Percentiles rank a stretch among this genome's conserved stretches.
Evolutionary conservation across 2,797 vertebrate genomes (phyloP).

Genomic region (Sebastiscus tertius): DNA sequence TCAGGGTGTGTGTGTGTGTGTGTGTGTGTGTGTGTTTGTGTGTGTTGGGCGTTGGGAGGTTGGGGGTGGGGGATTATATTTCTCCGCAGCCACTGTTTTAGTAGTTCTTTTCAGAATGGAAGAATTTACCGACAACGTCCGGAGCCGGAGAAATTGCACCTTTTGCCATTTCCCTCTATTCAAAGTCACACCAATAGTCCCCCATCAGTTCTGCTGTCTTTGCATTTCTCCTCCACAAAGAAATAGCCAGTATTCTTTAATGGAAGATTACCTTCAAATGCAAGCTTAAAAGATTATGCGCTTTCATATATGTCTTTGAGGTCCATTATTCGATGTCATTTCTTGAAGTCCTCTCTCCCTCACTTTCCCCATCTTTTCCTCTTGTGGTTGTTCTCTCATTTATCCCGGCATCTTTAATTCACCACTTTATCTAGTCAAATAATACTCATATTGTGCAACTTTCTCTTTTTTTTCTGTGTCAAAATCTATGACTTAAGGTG

Average conservation of each 20-base stretch:
- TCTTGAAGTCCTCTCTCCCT: constrained; percentile 56
- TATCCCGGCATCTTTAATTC: constrained; percentile 68
- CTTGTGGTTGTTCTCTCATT: constrained; percentile 51
- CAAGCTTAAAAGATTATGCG: constrained; percentile 79
- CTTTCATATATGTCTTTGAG: constrained; percentile 78
- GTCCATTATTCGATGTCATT: constrained; percentile 77
- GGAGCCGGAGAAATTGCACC: constrained; percentile 59
- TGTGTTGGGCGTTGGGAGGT: constrained; percentile 27
- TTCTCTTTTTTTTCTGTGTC: constrained; percentile 27
- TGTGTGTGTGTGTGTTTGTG: constrained; percentile 6
- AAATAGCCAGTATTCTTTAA: constrained; percentile 80
- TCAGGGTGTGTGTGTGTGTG: constrained; percentile 53
- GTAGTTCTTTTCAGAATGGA: constrained; percentile 63
- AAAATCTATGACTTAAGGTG: constrained; percentile 36
- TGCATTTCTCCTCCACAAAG: constrained; percentile 78
- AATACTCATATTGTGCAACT: constrained; percentile 42
- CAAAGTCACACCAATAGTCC: constrained; percentile 77
- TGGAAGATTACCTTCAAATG: constrained; percentile 84
- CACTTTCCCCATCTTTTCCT: constrained; percentile 35
- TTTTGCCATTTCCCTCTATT: constrained; percentile 71
- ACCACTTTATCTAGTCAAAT: constrained; percentile 62
- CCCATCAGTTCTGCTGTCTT: constrained; percentile 81
- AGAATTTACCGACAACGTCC: constrained; percentile 61
- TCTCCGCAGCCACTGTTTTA: constrained; percentile 74
- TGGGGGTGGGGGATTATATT: constrained; percentile 69